Evolutionary conservation across 2,113 vertebrate species (phyloP).

Genomic region (Phaethon lepturus): DNA sequence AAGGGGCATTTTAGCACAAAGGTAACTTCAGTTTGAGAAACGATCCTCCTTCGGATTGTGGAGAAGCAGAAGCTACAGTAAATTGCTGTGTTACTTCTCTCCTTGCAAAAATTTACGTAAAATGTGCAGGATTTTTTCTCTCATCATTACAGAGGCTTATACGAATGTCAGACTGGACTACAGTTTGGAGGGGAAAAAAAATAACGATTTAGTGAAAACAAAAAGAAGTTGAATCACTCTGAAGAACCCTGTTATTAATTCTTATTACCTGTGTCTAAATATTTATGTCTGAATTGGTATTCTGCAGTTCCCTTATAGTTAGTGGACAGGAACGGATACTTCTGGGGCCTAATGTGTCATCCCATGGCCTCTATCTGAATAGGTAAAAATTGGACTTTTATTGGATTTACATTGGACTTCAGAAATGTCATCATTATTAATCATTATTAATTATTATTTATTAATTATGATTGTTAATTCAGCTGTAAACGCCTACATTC

Average conservation of each 20-base stretch:
- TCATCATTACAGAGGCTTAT: neutral
- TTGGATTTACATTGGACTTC: neutral
- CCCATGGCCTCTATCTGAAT: neutral
- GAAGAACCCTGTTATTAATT: neutral
- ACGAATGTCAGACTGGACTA: neutral
- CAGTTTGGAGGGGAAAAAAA: fast-evolving
- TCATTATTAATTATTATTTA: too few relatives aligned
- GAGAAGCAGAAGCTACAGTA: neutral
- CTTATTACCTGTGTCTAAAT: neutral
- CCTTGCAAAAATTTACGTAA: neutral
- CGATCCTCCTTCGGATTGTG: neutral
- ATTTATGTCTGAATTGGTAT: neutral
- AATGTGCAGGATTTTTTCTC: neutral
- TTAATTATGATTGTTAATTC: neutral
- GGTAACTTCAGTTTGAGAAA: neutral
- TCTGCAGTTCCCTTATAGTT: neutral
- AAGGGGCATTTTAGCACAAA: neutral
- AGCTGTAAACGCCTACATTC: neutral
- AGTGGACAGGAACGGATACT: neutral
- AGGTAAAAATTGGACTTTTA: neutral
- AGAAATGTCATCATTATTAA: neutral
- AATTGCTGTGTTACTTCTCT: neutral
- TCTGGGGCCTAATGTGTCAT: neutral
- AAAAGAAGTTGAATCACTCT: neutral
- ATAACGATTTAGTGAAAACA: neutral